Evolutionary conservation across 1,140 invertebrate species (phyloP).

Genomic region (Eulimnadia texana): DNA sequence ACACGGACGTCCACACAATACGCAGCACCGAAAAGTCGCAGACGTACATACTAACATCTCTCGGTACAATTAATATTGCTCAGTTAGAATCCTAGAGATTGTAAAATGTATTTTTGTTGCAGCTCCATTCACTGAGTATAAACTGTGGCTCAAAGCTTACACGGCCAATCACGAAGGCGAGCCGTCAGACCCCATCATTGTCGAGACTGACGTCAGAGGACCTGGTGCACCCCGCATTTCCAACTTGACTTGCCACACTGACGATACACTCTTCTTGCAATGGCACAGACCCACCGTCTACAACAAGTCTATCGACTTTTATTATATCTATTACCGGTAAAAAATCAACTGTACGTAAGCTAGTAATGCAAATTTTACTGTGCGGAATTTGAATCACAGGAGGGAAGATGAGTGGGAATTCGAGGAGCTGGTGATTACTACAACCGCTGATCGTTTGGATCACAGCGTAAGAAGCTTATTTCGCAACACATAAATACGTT

Average conservation of each 20-base stretch:
- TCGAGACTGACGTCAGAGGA: constrained; percentile 62
- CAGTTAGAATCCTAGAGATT: constrained; percentile 16
- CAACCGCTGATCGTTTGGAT: constrained; percentile 41
- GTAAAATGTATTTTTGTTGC: constrained; percentile 28
- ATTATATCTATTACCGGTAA: constrained; percentile 50
- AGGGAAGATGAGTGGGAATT: constrained; percentile 39
- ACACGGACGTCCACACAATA: constrained; percentile 43
- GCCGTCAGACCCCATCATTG: constrained; percentile 50
- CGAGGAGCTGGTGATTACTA: constrained; percentile 44
- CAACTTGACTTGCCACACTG: constrained; percentile 62
- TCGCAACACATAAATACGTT: not conserved
- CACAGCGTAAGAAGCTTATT: constrained; percentile 43
- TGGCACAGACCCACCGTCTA: constrained; percentile 60
- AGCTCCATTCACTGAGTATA: constrained; percentile 69
- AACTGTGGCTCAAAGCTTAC: constrained; percentile 68
- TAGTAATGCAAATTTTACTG: constrained; percentile 15
- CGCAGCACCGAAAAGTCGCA: constrained; percentile 29
- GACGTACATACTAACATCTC: constrained; percentile 29
- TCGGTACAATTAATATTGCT: constrained; percentile 33
- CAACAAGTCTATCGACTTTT: constrained; percentile 60
- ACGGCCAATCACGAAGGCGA: constrained; percentile 56
- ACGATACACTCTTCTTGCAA: constrained; percentile 58
- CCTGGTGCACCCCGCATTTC: constrained; percentile 61
- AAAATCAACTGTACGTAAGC: no score
- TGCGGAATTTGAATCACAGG: not conserved